Base-by-base conservation (phyloP, 2,888 invertebrate species). In the Buathra laborator region DNA sequence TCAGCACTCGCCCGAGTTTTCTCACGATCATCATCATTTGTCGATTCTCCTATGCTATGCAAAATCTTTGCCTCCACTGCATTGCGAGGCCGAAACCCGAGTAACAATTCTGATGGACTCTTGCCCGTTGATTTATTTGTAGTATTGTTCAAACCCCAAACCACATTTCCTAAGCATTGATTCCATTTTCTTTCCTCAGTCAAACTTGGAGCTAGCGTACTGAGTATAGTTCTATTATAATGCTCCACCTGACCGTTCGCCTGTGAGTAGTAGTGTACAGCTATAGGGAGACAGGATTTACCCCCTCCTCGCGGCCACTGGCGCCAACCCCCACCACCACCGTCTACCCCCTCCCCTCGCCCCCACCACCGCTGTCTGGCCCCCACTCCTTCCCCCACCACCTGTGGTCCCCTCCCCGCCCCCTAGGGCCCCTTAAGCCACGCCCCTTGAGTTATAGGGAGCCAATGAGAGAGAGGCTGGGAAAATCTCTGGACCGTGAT, bases 171-270 rank as follows among this genome's bases (percentile, higher is more conserved):
- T 29, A 86, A 10, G 0, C 56, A 10, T 29, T 64, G 53, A 46
- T 87, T 85, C 76, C 87, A 86, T 43, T 62, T 53, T 0, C 43
- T 76, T 12, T 81, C 85, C 19, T 66, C 71, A n/a, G 76, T 74
- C 9, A 77, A 53, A 68, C 87, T 87, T 51, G 86, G 87, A 19
- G 83, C 80, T 71, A 89, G 67, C 44, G 86, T 86, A 16, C 81
- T 70, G 29, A 86, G 81, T 64, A 90, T 89, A 16, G 87, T 87
- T 44, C 87, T 77, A 66, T 91, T 91, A 7, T 87, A 86, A 14
- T 89, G 75, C 48, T 90, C 89, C 7, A 90, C 87, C 76, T 90
- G 90, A 1, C 90, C 89, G 56, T 90, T 89, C 88, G 74, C 74
- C 14, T 43, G 19, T 9, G 51, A n/a, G n/a, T n/a, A n/a, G n/a